Evolutionary conservation across 2,888 invertebrate species (phyloP).

Genomic region (Phaonia tiefii): DNA sequence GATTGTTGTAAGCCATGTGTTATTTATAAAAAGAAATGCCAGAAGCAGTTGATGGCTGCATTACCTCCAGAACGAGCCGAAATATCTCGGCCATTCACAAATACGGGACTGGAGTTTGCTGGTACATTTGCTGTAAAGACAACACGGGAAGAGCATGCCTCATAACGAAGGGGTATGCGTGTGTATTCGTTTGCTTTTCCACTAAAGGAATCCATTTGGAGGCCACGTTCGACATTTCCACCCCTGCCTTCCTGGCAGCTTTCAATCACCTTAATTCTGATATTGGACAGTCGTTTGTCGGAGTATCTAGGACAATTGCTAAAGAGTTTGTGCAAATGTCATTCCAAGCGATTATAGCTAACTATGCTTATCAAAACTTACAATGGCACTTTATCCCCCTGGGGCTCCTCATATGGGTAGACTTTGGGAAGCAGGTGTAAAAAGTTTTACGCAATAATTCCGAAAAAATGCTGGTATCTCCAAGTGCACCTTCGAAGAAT

Average conservation of each 20-base stretch:
- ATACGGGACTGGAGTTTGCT: constrained; percentile 37
- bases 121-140: constrained; percentile 39
- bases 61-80: constrained; percentile 29
- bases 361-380: background rate
- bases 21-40: background rate
- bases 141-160: constrained; percentile 35
- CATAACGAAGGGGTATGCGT: constrained; percentile 46
- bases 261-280: constrained; percentile 48
- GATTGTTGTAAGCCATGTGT: constrained; percentile 25
- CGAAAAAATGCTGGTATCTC: background rate
- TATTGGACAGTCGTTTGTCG: constrained; percentile 54
- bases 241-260: constrained; percentile 58
- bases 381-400: constrained; percentile 35
- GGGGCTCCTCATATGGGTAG: constrained; percentile 40
- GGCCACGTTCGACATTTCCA: constrained; percentile 44
- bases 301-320: constrained; percentile 27
- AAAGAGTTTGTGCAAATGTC: background rate
- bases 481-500: constrained; percentile 5
- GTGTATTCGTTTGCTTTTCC: constrained; percentile 4
- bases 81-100: constrained; percentile 10
- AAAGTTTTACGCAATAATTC: background rate
- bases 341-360: background rate
- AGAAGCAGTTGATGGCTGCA: constrained; percentile 25
- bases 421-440: constrained; percentile 27
- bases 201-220: background rate